Percentiles rank a stretch among this genome's conserved stretches.
Evolutionary conservation across 2,113 vertebrate species (phyloP).

Genomic region (Penelope pileata): DNA sequence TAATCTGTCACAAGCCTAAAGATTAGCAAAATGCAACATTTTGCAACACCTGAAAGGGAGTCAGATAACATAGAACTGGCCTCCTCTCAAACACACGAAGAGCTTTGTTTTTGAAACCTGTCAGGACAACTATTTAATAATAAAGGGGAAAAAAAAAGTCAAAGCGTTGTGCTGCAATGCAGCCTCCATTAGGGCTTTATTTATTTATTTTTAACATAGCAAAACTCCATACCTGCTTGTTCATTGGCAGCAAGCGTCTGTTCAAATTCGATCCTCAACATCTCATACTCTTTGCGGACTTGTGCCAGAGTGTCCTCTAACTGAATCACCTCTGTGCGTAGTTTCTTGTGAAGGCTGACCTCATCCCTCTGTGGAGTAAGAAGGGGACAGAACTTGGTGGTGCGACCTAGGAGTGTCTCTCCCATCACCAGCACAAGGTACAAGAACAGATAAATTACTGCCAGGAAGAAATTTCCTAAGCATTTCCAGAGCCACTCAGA

Average conservation of each 20-base stretch:
- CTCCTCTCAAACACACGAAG: rapidly evolving
- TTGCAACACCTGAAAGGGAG: neutral
- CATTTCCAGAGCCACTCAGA: neutral
- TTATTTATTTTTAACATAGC: neutral
- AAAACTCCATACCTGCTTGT: constrained; percentile 87
- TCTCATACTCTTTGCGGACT: constrained; percentile 97
- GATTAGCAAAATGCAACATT: neutral
- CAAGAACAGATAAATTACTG: neutral
- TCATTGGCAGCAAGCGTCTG: constrained; percentile 97
- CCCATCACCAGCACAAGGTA: neutral
- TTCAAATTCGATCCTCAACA: constrained; percentile 97
- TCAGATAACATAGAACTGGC: neutral
- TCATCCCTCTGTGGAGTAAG: constrained; percentile 87
- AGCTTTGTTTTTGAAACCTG: neutral
- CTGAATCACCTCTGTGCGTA: constrained; percentile 96
- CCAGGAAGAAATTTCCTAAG: neutral
- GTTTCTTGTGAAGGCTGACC: constrained; percentile 93
- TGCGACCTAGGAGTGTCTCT: neutral
- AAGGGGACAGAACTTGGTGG: neutral
- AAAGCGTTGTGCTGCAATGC: neutral
- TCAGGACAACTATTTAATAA: neutral
- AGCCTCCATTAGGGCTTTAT: neutral
- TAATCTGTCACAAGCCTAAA: too few species aligned
- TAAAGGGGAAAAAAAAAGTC: neutral
- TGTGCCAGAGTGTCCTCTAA: constrained; percentile 97